Base-by-base conservation (phyloP, 2,888 invertebrate genomes). In the Chloromyia formosa region DNA sequence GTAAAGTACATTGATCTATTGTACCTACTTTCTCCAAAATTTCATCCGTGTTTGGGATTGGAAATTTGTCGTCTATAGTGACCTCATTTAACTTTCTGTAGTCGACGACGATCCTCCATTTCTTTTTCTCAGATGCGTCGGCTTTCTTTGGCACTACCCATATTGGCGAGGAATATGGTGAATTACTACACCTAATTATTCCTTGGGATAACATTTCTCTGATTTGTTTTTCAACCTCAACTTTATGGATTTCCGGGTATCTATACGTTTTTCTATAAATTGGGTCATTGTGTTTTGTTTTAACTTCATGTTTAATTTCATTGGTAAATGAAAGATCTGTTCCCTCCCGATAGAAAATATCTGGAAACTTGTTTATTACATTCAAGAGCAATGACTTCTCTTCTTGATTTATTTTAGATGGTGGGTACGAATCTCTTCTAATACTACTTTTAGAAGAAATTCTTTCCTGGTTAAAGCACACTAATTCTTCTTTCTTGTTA, bases 371-470 rank as follows among this genome's bases (percentile, higher is more conserved):
- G 9, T 54, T 53, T 54, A 66, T 35, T 1, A 53, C 53, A 20
- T 20, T 5, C 16, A 54, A 12, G 10, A 68, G 16, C 7, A 49
- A 1, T 42, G n/a, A 1, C n/a, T 22, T 68, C 23, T 68, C 68
- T 40, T 68, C 68, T 1, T 0, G 18, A 20, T n/a, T n/a, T n/a
- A n/a, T n/a, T 68, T 69, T 12, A 69, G 18, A 64, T 69, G 69
- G 14, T 54, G 23, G 12, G 16, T 53, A 1, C 53, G 49, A 7
- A 69, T 64, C 18, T 42, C 42, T 23, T 42, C 12, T 12, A 64
- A 20, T 18, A 16, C n/a, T 10, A 27, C 35, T 10, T 27, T 12
- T 27, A 9, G 61, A 61, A 27, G 27, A 9, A 12, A 3, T 61
- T 14, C 61, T 23, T 61, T 61, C 7, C 5, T 61, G 20, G 5